These are phyloP conservation scores for Choristoneura fumiferana DNA, from an alignment of 1,140 invertebrate species.

Conservation along the genomic window DNA sequence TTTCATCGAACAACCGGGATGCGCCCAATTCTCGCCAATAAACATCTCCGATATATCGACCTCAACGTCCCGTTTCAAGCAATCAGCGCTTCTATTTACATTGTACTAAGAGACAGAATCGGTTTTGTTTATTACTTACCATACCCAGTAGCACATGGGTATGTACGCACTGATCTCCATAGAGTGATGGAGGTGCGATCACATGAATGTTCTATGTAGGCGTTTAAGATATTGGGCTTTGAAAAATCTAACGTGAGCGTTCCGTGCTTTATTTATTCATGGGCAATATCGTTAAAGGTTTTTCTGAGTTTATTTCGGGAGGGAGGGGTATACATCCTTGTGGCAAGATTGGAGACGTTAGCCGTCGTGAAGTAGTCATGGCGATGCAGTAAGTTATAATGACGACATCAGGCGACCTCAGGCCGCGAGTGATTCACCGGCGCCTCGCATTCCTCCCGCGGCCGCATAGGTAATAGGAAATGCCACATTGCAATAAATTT, in stretches of 20 bases:
- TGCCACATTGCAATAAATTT: slow-evolving; percentile 60
- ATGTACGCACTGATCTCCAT: slow-evolving; percentile 37
- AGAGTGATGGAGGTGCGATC: slow-evolving; percentile 38
- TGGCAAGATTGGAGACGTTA: neutral
- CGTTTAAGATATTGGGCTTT: slow-evolving; percentile 27
- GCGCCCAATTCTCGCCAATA: slow-evolving; percentile 73
- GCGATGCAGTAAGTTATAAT: slow-evolving; percentile 50
- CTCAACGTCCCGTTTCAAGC: slow-evolving; percentile 37
- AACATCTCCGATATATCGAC: slow-evolving; percentile 61
- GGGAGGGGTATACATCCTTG: neutral
- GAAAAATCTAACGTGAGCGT: slow-evolving; percentile 26
- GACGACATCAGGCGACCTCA: slow-evolving; percentile 66
- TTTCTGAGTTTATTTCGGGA: slow-evolving; percentile 17
- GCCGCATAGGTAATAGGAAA: slow-evolving; percentile 69
- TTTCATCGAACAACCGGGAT: slow-evolving; percentile 70
- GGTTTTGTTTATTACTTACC: slow-evolving; percentile 28
- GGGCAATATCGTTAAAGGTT: slow-evolving; percentile 24
- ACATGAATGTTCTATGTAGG: slow-evolving; percentile 37
- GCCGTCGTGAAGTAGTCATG: slow-evolving; percentile 19
- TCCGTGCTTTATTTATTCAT: slow-evolving; percentile 28
- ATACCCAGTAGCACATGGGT: slow-evolving; percentile 1
- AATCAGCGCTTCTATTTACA: slow-evolving; percentile 48
- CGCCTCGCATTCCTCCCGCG: slow-evolving; percentile 48
- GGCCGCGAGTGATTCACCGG: slow-evolving; percentile 52
- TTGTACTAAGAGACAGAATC: slow-evolving; percentile 43